Evolutionary conservation across 2,888 invertebrate genomes (phyloP), one percentile per base, ranked within the genome.

Genomic region (Dicycla oo): DNA sequence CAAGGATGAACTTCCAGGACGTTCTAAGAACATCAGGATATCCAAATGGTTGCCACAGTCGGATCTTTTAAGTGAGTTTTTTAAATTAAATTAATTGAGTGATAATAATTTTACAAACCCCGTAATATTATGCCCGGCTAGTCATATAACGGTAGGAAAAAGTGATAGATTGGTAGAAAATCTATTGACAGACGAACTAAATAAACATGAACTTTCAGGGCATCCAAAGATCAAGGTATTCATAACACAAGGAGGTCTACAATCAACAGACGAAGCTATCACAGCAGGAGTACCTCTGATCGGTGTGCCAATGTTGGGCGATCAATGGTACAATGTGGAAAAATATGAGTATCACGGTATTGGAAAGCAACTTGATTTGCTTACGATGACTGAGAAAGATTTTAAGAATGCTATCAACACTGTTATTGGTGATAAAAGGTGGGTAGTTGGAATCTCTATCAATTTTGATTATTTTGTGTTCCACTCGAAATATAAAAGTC

Each of bases 21-120:
- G 86, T 11, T 88, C 95, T 0, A 54, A 86, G 13, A 96, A 96
- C 66, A 92, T 96, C 0, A 93, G 83, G 68, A 87, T 94, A 49
- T 88, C 85, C 2, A 94, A 94, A 78, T 96, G 96, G 96, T 83
- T 96, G 23, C 95, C 96, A 0, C 96, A 96, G 69, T 89, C 85
- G 1, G 84, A 85, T 20, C 66, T 84, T 4, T 53, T 84, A 3
- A 65, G 84, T 84, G 61, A 76, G 84, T 49, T n/a, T 4, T 49
- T 5, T 47, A 7, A 8, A 20, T 47, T 47, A 47, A 47, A 8
- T 75, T 20, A 20, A 18, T 45, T 45, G 20, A 45, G 20, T 75
- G 4, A 6, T 23, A 4, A 7, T 0, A 30, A 2, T 47, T n/a
- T 23, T 26, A 7, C 20, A 47, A 23, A 23, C 13, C 18, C 3